Base-by-base conservation (phyloP, 2,113 vertebrate species). In the Pao palembangensis region DNA sequence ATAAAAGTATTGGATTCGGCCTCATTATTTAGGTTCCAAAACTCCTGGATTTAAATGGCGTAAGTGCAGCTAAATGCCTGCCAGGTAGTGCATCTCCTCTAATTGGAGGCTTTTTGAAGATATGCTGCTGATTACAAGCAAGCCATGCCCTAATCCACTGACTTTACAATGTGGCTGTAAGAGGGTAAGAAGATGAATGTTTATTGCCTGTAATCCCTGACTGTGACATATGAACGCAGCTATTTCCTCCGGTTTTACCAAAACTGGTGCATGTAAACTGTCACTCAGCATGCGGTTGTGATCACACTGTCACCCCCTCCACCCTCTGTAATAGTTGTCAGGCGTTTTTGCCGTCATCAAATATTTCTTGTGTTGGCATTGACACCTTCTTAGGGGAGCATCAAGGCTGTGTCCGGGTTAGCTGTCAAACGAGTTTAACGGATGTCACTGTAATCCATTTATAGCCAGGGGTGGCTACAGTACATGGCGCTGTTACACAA, bases 131-230 rank as follows among this genome's bases (percentile, higher is more conserved):
- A 93, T 90, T 91, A 91, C 71, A 70, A 61, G 79, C 75, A 78
- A 74, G 81, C 51, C 79, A 76, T 81, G n/a, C 84, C 90, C 85
- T 93, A 91, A 93, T 90, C 87, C 86, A 78, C 76, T 84, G 80
- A 83, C 82, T 93, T 92, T 89, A 70, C 72, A 84, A 81, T 84
- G 85, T 79, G 64, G 58, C 83, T 90, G 90, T 78, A 85, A 16
- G 78, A 90, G 77, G 86, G 86, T 91, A 87, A 91, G 89, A 92
- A 90, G 93, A 95, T 92, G 86, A 93, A 95, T 92, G 90, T 65
- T 93, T 90, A 91, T 93, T 89, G 88, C 84, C 81, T 83, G 87
- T 94, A 94, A 94, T 94, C 89, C 88, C 84, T 64, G 83, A 71
- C 77, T 65, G 80, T 92, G 92, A 95, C 93, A 93, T 92, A 95